Evolutionary conservation across 2,797 vertebrate genomes (phyloP).

Genomic region (Melanotaenia pygmaea): DNA sequence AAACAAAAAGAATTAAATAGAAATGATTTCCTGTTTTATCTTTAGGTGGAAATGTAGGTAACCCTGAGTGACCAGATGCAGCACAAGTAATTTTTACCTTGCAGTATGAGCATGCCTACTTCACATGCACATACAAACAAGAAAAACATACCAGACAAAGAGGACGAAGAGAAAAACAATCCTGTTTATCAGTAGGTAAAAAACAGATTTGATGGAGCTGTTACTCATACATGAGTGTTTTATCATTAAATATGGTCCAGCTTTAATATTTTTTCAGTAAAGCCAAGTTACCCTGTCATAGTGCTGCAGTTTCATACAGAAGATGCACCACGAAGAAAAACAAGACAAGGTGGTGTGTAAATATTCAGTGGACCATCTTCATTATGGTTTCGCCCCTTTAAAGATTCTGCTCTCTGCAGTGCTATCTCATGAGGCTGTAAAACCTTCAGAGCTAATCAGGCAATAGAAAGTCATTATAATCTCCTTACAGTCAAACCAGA

Average conservation of each 20-base stretch:
- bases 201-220: neutral
- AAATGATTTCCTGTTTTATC: neutral
- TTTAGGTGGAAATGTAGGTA: too few relatives aligned
- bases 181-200: neutral
- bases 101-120: neutral
- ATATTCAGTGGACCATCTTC: constrained; percentile 25
- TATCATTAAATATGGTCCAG: neutral
- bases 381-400: constrained; percentile 45
- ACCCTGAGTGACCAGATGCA: neutral
- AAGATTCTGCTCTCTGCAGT: constrained; percentile 35
- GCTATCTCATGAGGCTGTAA: constrained; percentile 30
- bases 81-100: neutral
- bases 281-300: neutral
- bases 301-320: neutral
- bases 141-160: too few relatives aligned
- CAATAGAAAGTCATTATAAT: constrained; percentile 38
- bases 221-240: neutral
- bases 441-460: constrained; percentile 48
- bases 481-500: constrained; percentile 39
- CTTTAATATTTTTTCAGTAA: neutral
- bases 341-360: neutral
- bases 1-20: neutral
- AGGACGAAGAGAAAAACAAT: too few relatives aligned
- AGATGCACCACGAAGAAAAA: neutral
- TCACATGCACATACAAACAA: neutral